Evolutionary conservation across 2,113 vertebrate species (phyloP), one percentile per base, ranked within the genome.

Genomic region (Oriolus oriolus): DNA sequence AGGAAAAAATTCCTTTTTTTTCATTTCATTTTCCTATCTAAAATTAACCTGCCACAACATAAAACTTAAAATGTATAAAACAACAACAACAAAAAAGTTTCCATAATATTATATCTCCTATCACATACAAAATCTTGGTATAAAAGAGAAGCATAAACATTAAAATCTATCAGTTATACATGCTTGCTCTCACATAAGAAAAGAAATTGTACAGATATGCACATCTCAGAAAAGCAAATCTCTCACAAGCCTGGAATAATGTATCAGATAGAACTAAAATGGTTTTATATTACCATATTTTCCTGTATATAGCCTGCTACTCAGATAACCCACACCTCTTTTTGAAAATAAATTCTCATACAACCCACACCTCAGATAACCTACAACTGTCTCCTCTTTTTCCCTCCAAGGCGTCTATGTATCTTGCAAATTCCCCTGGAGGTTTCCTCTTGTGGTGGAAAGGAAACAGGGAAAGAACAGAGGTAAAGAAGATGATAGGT

Each of bases 211-310:
- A 74, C 28, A 93, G 87, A 79, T 85, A 89, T 16, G 26, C 37
- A 65, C 70, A 59, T 90, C 64, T 84, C 65, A 83, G 81, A 70
- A 93, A 76, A 96, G 50, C 50, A 90, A 80, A 94, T 42, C 66
- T 80, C 91, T 90, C 78, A 66, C 42, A 80, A 91, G 50, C 26
- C 18, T 49, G 71, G 61, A 85, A 68, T 65, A 90, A 85, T 28
- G 17, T 49, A 90, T 94, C 91, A 95, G 93, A 94, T 83, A 77
- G 66, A 96, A 93, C 57, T 73, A 80, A 91, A 87, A 85, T 45
- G 42, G 49, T 27, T 95, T 94, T 69, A 61, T 88, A 85, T 86
- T 93, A 85, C 23, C 83, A 81, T 90, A 89, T 90, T 93, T 94
- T 60, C 28, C 42, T 56, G 27, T 68, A 42, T 63, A 79, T 68